phyloP scores from a whole-genome alignment of 1,140 invertebrate species.

The Daktulosphaira vitifoliae region DNA sequence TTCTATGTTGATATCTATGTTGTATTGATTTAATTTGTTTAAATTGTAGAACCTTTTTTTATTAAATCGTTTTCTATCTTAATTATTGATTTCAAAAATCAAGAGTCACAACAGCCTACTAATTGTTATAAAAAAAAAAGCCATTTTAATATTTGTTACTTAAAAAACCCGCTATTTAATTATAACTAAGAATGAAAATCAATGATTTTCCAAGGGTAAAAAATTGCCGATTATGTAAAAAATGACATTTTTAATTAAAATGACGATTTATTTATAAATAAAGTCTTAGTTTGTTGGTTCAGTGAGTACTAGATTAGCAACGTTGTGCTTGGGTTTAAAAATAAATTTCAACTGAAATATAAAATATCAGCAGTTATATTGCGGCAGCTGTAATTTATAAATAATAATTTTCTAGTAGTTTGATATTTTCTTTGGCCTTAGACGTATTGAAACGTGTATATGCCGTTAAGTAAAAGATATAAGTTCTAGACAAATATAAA shows the following conservation, averaged over 20 bases:
- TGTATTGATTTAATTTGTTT: too few relatives aligned
- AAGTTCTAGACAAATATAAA: constrained; percentile 7
- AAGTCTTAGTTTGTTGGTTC: neutral
- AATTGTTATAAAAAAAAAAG: too few relatives aligned
- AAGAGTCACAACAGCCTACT: too few relatives aligned
- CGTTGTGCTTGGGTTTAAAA: constrained; percentile 27
- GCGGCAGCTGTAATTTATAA: constrained; percentile 29
- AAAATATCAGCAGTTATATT: constrained; percentile 28
- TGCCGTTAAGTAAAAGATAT: too few relatives aligned
- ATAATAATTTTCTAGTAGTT: constrained; percentile 22
- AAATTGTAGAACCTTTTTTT: too few relatives aligned
- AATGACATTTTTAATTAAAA: neutral
- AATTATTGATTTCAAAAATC: too few relatives aligned
- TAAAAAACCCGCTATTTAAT: too few relatives aligned
- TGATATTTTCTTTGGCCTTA: constrained; percentile 28
- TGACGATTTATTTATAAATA: constrained; percentile 24
- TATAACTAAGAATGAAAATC: too few relatives aligned
- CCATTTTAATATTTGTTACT: too few relatives aligned
- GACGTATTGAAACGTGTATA: neutral
- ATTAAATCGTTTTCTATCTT: too few relatives aligned
- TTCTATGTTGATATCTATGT: too few relatives aligned
- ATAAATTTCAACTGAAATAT: constrained; percentile 24
- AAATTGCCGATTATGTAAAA: constrained; percentile 1
- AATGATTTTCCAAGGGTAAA: too few relatives aligned
- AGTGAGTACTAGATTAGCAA: neutral